A percentile compares a stretch with the other conserved stretches of the same genome.
phyloP scores from a whole-genome alignment of 2,888 invertebrate species.

The Willowsia nigromaculata region DNA sequence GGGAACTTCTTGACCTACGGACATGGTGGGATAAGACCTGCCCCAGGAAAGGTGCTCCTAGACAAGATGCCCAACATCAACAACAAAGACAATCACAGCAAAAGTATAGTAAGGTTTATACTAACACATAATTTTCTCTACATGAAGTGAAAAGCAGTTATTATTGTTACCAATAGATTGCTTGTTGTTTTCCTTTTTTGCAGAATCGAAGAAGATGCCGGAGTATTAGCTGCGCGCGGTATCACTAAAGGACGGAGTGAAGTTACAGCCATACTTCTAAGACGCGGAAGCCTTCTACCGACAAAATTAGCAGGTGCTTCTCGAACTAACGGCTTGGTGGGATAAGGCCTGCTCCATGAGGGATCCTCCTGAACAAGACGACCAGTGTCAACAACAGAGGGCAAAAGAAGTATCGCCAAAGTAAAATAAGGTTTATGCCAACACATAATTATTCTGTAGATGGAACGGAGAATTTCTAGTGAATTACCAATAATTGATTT shows the following conservation, averaged over 20 bases:
- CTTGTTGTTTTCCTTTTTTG: too few relatives aligned
- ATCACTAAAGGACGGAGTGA: too few relatives aligned
- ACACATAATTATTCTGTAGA: not conserved
- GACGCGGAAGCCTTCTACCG: not conserved
- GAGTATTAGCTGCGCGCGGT: too few relatives aligned
- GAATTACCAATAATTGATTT: too few relatives aligned
- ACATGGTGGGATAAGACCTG: not conserved
- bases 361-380: slow-evolving; percentile 14
- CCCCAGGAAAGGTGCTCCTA: slow-evolving; percentile 5
- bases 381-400: not conserved
- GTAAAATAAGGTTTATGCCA: not conserved
- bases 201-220: too few relatives aligned
- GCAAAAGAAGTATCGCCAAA: not conserved
- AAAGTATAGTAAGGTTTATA: not conserved
- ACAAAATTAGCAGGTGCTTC: not conserved
- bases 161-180: too few relatives aligned
- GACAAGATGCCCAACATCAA: not conserved
- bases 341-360: not conserved
- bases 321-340: not conserved
- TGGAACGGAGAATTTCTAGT: too few relatives aligned
- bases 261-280: not conserved
- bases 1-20: not conserved
- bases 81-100: not conserved
- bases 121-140: not conserved
- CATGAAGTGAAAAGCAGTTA: too few relatives aligned